Evolutionary conservation across 2,113 vertebrate species (phyloP), one percentile per base, ranked within the genome.

Genomic region (Lycaon pictus): DNA sequence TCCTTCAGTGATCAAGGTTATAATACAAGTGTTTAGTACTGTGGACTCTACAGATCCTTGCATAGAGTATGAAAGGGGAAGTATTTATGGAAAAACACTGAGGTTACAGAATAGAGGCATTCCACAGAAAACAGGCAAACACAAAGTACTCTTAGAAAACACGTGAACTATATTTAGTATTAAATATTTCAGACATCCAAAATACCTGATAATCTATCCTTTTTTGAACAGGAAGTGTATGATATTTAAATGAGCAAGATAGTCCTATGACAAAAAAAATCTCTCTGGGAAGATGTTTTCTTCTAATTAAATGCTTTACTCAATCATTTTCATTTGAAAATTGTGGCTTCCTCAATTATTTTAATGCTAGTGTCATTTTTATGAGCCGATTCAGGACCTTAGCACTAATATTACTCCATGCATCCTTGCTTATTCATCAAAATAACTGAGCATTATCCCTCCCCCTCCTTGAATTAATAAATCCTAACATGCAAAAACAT

Each of bases 351-450:
- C 65, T 86, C 58, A 79, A 43, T 96, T 92, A 90, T 37, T 92
- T 90, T 84, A 83, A 94, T 89, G 67, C 65, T 90, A 93, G 37
- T 80, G 43, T 94, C 55, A 95, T 58, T 96, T 89, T 88, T 74
- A 90, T 76, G 48, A 72, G 58, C 25, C 72, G 60, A 69, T 62
- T 92, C 77, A 91, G 23, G 48, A 90, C n/a, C 82, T 62, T 53
- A 67, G 15, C 37, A 53, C 80, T 91, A 91, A 8, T 53, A 93
- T 16, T 79, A 48, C 22, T 79, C 48, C 81, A 60, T 83, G 53
- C n/a, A 89, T 87, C 72, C 27, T 67, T 69, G 58, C 27, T 93
- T 84, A 95, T 58, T 93, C 72, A 94, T 94, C 79, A 83, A 85
- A 93, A 72, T 72, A 95, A 94, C 15, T 90, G 55, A 89, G 48